Conservation (phyloP, 2,797 vertebrate species). For the Lagodon rhomboides region DNA sequence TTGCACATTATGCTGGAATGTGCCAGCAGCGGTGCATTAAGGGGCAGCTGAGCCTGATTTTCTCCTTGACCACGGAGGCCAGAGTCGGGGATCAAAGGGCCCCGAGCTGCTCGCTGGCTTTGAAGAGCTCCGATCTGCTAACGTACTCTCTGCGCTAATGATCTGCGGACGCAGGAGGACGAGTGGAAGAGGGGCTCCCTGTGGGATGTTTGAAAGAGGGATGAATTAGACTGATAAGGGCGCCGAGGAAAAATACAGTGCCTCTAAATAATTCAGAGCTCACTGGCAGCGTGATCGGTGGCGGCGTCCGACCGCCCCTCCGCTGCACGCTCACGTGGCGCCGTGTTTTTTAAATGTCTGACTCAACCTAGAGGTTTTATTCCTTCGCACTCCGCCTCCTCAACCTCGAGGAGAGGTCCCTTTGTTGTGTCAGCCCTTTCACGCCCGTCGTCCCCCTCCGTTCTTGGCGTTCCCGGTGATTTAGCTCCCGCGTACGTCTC, state of each 20-base stretch:
- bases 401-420: constrained; percentile 63
- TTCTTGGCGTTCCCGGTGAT: constrained; percentile 51
- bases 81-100: constrained; percentile 76
- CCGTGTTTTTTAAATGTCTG: constrained; percentile 66
- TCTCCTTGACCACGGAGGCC: constrained; percentile 74
- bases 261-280: constrained; percentile 80
- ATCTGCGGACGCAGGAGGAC: constrained; percentile 72
- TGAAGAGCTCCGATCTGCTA: constrained; percentile 78
- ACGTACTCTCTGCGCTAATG: constrained; percentile 77
- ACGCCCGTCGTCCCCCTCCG: constrained; percentile 40
- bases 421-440: constrained; percentile 75
- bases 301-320: constrained; percentile 47
- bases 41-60: constrained; percentile 53
- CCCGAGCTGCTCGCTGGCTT: constrained; percentile 70
- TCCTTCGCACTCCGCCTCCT: constrained; percentile 35
- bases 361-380: constrained; percentile 52
- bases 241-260: constrained; percentile 53
- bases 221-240: constrained; percentile 71
- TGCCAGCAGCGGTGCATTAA: constrained; percentile 26
- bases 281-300: constrained; percentile 55
- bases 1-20: constrained; percentile 67
- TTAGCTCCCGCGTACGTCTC: constrained; percentile 41
- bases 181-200: constrained; percentile 63
- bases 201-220: constrained; percentile 70
- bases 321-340: constrained; percentile 31